phyloP scores from a whole-genome alignment of 2,113 vertebrate genomes.

The Microtus oregoni region DNA sequence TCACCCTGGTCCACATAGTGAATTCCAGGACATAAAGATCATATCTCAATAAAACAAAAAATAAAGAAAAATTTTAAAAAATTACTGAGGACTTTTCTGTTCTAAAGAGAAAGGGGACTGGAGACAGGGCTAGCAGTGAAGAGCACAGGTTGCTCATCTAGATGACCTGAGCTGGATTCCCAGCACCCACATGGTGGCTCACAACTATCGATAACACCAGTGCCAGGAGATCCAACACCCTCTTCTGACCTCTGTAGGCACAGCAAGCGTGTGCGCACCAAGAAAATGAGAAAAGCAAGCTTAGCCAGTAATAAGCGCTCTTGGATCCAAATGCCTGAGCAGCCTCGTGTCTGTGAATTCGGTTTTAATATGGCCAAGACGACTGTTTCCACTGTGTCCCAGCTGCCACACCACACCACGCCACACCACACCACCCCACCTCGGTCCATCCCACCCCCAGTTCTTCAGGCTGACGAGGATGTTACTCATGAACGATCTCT shows the following conservation, averaged over 20 bases:
- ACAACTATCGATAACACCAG: not conserved
- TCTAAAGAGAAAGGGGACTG: not conserved
- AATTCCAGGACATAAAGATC: not conserved
- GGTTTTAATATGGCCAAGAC: not conserved
- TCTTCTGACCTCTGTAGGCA: not conserved
- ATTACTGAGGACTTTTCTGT: not conserved
- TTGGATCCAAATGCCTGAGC: conserved; percentile 31
- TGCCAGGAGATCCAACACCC: not conserved
- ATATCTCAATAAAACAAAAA: not conserved
- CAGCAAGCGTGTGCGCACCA: not conserved
- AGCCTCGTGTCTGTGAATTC: not conserved
- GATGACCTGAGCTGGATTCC: not conserved
- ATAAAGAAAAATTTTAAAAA: not conserved
- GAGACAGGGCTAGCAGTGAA: too few relatives aligned
- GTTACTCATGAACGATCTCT: conserved; percentile 76
- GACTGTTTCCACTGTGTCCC: conserved; percentile 40
- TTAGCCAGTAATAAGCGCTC: not conserved
- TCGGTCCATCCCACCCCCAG: conserved; percentile 63
- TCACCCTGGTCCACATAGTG: not conserved
- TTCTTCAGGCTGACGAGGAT: not conserved
- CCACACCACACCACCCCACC: conserved; percentile 17
- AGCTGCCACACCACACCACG: not conserved
- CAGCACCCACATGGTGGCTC: not conserved
- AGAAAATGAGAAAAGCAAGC: conserved; percentile 9
- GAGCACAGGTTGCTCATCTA: not conserved